Base-by-base conservation (phyloP, 2,888 invertebrate species). In the Pelosia muscerda region DNA sequence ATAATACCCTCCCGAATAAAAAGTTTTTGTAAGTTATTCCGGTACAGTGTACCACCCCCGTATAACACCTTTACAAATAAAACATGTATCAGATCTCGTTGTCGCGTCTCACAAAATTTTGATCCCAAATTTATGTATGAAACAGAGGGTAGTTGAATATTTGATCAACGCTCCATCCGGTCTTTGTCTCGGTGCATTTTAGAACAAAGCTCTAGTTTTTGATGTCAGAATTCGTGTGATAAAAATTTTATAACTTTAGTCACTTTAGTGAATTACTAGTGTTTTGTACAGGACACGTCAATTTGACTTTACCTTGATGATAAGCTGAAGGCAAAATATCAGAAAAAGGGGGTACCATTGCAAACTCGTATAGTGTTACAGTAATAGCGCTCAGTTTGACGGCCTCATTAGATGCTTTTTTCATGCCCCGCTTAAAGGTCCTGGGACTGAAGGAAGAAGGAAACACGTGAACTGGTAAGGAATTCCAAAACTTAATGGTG, bases 51-150 rank as follows among this genome's bases (percentile, higher is more conserved):
- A 57, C n/a, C 9, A 25, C 19, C 31, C 25, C n/a, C 57, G 11
- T 31, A 62, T 22, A 59, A 23, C 53, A 57, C 68, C 62, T 61
- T 56, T 42, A 63, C 60, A 34, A 64, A 77, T 81, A 66, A 81
- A 81, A 78, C 56, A 79, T 79, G 78, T 68, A 79, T 59, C 59
- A 62, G 66, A 28, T 28, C 72, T 65, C 66, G 60, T 60, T 76
- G 75, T 70, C 79, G 60, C 72, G 69, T 63, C 73, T 74, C 67
- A 67, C 77, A 73, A 72, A 75, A 76, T 79, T 81, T 81, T 81
- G 74, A 76, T 72, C 67, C 73, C 58, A 19, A 77, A 81, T 81
- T 74, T 81, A 74, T 77, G 73, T 75, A 75, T 60, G 63, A 66
- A 74, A 66, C 55, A 63, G 55, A 28, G 57, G 63, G 58, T 58